phyloP scores from a whole-genome alignment of 2,113 vertebrate genomes.

The Takifugu flavidus region DNA sequence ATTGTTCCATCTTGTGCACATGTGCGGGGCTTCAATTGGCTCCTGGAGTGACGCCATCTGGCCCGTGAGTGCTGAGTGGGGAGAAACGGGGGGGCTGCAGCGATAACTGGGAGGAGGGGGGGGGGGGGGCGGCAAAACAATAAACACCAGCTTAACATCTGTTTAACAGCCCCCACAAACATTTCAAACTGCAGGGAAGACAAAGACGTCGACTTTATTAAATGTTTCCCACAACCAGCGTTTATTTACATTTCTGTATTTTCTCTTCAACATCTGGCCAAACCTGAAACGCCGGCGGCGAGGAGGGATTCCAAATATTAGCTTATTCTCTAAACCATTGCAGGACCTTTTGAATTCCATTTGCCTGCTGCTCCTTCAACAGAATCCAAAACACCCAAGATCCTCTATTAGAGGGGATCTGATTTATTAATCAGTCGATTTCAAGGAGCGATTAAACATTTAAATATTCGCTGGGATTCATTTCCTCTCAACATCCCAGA shows the following conservation, averaged over 20 bases:
- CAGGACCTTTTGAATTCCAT: background rate
- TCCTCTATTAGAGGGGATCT: background rate
- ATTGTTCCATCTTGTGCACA: conserved; percentile 18
- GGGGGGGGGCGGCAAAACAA: conserved; percentile 35
- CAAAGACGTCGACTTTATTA: background rate
- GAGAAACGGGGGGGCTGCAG: conserved; percentile 27
- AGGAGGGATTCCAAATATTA: background rate
- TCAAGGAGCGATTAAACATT: background rate
- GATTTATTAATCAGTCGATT: background rate
- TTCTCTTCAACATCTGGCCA: too few relatives aligned
- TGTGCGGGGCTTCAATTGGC: conserved; percentile 43
- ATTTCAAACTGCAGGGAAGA: conserved; percentile 1
- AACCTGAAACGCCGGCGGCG: too few relatives aligned
- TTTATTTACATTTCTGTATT: too few relatives aligned
- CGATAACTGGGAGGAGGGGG: too few relatives aligned
- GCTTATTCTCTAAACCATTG: background rate
- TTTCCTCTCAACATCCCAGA: background rate
- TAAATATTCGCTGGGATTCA: background rate
- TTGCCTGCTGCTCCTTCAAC: background rate
- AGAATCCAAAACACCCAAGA: background rate
- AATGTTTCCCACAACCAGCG: too few relatives aligned
- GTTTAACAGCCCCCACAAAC: conserved; percentile 40
- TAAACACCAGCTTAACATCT: conserved; percentile 54
- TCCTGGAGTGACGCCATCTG: conserved; percentile 65
- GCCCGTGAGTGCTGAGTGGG: conserved; percentile 33